Percentiles rank a stretch among this genome's conserved stretches.
These are phyloP conservation scores for Stylophora pistillata DNA, from an alignment of 64 coral and sea anemone species.

Conservation along the genomic window DNA sequence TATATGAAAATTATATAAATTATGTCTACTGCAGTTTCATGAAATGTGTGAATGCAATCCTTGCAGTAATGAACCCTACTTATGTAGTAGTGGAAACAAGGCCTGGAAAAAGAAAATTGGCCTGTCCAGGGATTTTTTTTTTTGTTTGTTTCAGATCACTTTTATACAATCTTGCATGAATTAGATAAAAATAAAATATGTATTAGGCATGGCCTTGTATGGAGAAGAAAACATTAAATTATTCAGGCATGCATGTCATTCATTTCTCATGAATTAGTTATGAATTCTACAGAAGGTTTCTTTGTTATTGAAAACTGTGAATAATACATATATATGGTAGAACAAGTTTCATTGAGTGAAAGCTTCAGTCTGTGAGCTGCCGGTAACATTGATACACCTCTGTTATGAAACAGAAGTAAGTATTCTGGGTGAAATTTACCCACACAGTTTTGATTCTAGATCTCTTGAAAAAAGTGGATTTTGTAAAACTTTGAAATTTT, in stretches of 20 bases:
- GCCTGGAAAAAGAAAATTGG: no score
- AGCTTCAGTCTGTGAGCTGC: background rate
- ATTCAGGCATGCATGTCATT: background rate
- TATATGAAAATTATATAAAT: no score
- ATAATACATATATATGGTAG: constrained; percentile 38
- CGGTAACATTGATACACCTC: background rate
- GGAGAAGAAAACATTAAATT: background rate
- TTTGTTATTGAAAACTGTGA: background rate
- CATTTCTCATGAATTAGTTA: constrained; percentile 19
- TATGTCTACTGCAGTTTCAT: no score
- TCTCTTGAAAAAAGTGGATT: background rate
- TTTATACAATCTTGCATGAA: no score
- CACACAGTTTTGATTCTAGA: background rate
- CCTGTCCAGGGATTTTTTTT: no score
- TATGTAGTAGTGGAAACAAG: no score
- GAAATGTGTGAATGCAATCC: no score
- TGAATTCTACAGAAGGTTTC: constrained; percentile 4
- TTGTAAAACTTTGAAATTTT: background rate
- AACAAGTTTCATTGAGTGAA: constrained; percentile 25
- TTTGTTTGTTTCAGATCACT: no score
- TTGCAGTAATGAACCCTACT: no score
- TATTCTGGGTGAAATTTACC: background rate
- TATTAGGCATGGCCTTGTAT: background rate
- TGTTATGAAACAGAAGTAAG: background rate
- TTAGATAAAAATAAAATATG: no score